These are phyloP conservation scores for Ceratoteleas bidentatus DNA, from an alignment of 1,140 invertebrate species.

Conservation along the genomic window DNA sequence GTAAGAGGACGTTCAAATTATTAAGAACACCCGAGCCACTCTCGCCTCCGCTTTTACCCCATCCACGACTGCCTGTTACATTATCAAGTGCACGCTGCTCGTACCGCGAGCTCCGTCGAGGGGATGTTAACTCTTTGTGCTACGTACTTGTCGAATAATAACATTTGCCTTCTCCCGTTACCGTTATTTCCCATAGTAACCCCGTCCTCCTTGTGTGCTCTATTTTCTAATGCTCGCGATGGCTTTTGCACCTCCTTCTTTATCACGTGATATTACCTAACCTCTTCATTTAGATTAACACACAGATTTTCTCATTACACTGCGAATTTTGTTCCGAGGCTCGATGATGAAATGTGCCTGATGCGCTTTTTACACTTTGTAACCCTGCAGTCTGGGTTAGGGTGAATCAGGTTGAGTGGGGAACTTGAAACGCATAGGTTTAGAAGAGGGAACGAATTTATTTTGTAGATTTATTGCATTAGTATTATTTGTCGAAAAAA, in stretches of 20 bases:
- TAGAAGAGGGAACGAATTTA: too few species aligned
- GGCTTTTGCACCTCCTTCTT: slow-evolving; percentile 34
- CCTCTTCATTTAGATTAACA: slow-evolving; percentile 30
- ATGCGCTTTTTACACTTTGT: background rate
- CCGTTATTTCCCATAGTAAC: slow-evolving; percentile 41
- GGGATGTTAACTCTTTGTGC: slow-evolving; percentile 61
- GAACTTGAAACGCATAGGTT: too few species aligned
- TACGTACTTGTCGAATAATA: slow-evolving; percentile 60
- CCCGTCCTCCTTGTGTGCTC: slow-evolving; percentile 28
- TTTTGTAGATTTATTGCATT: too few species aligned
- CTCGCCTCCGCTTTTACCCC: slow-evolving; percentile 66
- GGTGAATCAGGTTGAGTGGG: too few species aligned
- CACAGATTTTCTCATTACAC: slow-evolving; percentile 16
- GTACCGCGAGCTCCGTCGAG: slow-evolving; percentile 50
- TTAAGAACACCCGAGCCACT: slow-evolving; percentile 75
- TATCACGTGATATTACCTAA: slow-evolving; percentile 32
- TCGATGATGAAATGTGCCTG: too few species aligned
- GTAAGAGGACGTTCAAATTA: slow-evolving; percentile 74
- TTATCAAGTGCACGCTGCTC: slow-evolving; percentile 69
- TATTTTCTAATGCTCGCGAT: slow-evolving; percentile 30
- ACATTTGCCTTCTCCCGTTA: slow-evolving; percentile 59
- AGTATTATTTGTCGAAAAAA: too few species aligned
- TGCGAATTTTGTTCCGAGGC: background rate
- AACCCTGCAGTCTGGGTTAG: too few species aligned
- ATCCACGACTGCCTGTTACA: slow-evolving; percentile 67